Evolutionary conservation across 2,113 vertebrate genomes (phyloP), one percentile per base, ranked within the genome.

Genomic region (Tachuris rubrigastra): DNA sequence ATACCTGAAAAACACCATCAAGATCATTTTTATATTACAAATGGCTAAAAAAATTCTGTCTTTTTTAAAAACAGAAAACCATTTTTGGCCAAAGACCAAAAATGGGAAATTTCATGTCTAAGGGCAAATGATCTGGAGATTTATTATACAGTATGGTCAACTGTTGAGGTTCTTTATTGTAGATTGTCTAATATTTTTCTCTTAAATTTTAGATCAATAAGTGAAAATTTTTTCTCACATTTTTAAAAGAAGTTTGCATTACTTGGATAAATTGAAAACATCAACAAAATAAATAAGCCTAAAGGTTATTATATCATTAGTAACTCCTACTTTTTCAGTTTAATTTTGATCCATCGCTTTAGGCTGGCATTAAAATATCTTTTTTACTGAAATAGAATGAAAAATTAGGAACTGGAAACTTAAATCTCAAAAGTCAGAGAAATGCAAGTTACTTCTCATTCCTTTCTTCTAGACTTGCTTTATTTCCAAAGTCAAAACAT

Each of bases 401-500:
- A 95, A 89, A 78, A 87, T 56, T 37, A 75, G 30, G 27, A 12
- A 41, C 65, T 44, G 10, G 55, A 66, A 74, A 50, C 21, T 28
- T 35, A 81, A 80, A 14, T 44, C 28, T 63, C 39, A 49, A 55
- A 92, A 81, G 33, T 35, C 44, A 87, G 49, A 78, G 60, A 82
- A 92, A 84, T 47, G 16, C 12, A 78, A 91, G 60, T 87, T 75
- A 27, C 14, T 90, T 87, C 44, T 93, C 53, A 62, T 91, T 87
- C 44, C 9, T 89, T 91, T 89, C 47, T 85, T 68, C 44, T 60
- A 39, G 47, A 76, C 17, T 85, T 49, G 17, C 11, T 89, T 82
- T 49, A 85, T 78, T 95, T 95, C 66, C 53, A 75, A 68, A 79
- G 20, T 81, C 60, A 85, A 91, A 95, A 95, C 73, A 76, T 30